phyloP scores from a whole-genome alignment of 2,113 vertebrate genomes.

The Cebidichthys violaceus region DNA sequence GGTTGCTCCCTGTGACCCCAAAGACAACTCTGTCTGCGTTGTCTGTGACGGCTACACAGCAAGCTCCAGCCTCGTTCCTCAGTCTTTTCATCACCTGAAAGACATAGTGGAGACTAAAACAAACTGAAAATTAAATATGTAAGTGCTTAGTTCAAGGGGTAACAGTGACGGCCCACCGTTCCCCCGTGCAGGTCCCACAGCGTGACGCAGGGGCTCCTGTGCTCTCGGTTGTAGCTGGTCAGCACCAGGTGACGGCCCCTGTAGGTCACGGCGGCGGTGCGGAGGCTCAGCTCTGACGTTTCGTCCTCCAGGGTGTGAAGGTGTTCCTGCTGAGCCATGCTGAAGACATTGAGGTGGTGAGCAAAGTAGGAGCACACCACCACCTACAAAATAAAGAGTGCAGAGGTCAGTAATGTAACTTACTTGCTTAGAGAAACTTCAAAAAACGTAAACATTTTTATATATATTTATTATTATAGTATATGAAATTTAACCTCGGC shows the following conservation, averaged over 20 bases:
- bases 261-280: slow-evolving; percentile 67
- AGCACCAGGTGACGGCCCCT: slow-evolving; percentile 66
- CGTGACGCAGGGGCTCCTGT: slow-evolving; percentile 70
- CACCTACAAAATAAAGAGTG: slow-evolving; percentile 42
- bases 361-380: slow-evolving; percentile 74
- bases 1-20: slow-evolving; percentile 67
- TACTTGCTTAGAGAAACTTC: neutral
- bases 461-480: no score
- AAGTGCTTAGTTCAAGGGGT: neutral
- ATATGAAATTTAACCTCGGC: no score
- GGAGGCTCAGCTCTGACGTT: slow-evolving; percentile 72
- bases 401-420: neutral
- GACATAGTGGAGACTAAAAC: neutral
- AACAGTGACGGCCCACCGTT: slow-evolving; percentile 34
- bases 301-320: slow-evolving; percentile 70
- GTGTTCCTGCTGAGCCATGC: slow-evolving; percentile 67
- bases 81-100: slow-evolving; percentile 73
- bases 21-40: slow-evolving; percentile 68
- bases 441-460: no score
- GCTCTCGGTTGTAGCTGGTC: slow-evolving; percentile 66
- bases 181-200: slow-evolving; percentile 70
- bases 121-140: neutral
- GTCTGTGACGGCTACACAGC: slow-evolving; percentile 73
- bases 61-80: slow-evolving; percentile 73
- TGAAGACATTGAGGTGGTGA: slow-evolving; percentile 72